These are phyloP conservation scores for Dermolepida albohirtum DNA, from an alignment of 2,888 invertebrate genomes.

Conservation along the genomic window DNA sequence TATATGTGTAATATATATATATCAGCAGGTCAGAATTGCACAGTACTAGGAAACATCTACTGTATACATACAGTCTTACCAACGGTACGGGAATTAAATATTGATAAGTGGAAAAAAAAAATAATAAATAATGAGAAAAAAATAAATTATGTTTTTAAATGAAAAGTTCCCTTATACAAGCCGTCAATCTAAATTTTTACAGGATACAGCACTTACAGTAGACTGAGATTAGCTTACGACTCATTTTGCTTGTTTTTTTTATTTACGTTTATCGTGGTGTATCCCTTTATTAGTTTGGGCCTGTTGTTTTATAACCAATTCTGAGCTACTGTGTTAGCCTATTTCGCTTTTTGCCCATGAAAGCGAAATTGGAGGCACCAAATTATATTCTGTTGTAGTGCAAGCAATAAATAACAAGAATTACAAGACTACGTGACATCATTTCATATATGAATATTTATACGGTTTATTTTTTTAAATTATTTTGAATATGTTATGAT, in stretches of 20 bases:
- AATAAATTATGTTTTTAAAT: slow-evolving; percentile 24
- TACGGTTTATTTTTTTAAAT: slow-evolving; percentile 4
- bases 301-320: slow-evolving; percentile 58
- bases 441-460: slow-evolving; percentile 59
- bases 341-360: slow-evolving; percentile 63
- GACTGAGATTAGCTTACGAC: no score
- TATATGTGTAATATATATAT: slow-evolving; percentile 39
- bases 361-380: slow-evolving; percentile 63
- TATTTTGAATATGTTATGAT: slow-evolving; percentile 55
- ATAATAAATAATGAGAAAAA: slow-evolving; percentile 7
- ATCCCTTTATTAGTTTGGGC: slow-evolving; percentile 37
- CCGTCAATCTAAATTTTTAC: slow-evolving; percentile 26
- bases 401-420: slow-evolving; percentile 63
- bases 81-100: slow-evolving; percentile 29
- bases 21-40: slow-evolving; percentile 65
- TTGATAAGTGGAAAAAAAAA: slow-evolving; percentile 50
- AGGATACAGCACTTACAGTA: slow-evolving; percentile 28
- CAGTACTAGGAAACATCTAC: slow-evolving; percentile 58
- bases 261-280: slow-evolving; percentile 21
- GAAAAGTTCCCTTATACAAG: slow-evolving; percentile 42
- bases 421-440: slow-evolving; percentile 63
- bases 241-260: slow-evolving; percentile 1
- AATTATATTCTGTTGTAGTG: slow-evolving; percentile 55
- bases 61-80: slow-evolving; percentile 46
- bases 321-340: slow-evolving; percentile 63